Percentiles rank a stretch among this genome's conserved stretches.
Conservation (phyloP, 2,888 invertebrate genomes). For the Cantharis nigra region DNA sequence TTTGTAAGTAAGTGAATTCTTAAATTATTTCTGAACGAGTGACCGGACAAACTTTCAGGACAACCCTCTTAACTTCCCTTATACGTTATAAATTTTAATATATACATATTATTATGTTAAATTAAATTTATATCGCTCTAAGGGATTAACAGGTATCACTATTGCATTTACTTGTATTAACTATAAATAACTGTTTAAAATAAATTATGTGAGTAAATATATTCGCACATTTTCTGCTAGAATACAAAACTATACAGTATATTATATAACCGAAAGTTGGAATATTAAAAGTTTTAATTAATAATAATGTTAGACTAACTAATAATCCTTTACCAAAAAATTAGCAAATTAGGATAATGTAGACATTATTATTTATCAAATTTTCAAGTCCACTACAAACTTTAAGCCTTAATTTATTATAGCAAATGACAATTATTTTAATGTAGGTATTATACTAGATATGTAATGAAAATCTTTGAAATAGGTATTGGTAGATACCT, state of each 20-base stretch:
- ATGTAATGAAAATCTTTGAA: no score
- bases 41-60: conserved; percentile 6
- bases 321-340: background rate
- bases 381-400: background rate
- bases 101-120: conserved; percentile 9
- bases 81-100: conserved; percentile 27
- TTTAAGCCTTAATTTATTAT: no score
- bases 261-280: background rate
- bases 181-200: conserved; percentile 2
- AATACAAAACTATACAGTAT: background rate
- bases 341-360: background rate
- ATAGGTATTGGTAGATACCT: no score
- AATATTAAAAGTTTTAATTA: background rate
- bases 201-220: background rate
- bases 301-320: background rate
- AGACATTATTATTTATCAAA: background rate
- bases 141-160: background rate
- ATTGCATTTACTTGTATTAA: background rate
- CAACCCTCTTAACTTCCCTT: conserved; percentile 6
- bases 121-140: conserved; percentile 1
- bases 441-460: no score
- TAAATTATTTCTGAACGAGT: conserved; percentile 22
- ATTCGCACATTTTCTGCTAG: background rate
- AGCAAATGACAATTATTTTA: no score
- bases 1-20: conserved; percentile 40